Evolutionary conservation across 2,888 invertebrate genomes (phyloP), one percentile per base, ranked within the genome.

Genomic region (Sturmia bella): DNA sequence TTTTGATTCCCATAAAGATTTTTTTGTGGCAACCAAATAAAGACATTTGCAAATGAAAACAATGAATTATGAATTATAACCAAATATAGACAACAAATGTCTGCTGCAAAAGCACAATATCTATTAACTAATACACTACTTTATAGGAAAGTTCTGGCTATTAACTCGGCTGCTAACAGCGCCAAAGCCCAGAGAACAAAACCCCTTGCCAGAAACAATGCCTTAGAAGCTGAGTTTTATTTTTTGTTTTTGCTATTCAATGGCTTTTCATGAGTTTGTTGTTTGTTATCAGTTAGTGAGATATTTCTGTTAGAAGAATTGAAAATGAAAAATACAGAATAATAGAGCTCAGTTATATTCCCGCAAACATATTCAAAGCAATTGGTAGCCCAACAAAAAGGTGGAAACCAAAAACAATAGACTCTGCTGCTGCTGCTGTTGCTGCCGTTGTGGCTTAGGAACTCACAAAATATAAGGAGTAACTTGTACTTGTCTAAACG

Each of bases 61-160:
- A 82, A 82, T 82, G 82, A 82, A 75, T 82, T 82, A 82, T 82
- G 82, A 82, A 78, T 82, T 82, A 82, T 82, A 82, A 78, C 82
- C 82, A 82, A 82, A 82, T 82, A 82, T 82, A 78, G 82, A 78
- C 74, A 77, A 70, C 78, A 78, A 74, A 69, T 75, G 82, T 82
- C 78, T 69, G 66, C 78, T 69, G 66, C 81, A 78, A 75, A 66
- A 78, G 72, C 74, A 82, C 74, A 82, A 78, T 78, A 75, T 78
- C 82, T 82, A 82, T 82, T 78, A 82, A 82, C 82, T 78, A 82
- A 82, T 78, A 70, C 74, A 78, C 82, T 59, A 32, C 57, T 52
- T 37, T 43, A 4, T 19, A 52, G 59, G 32, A n/a, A n/a, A 32
- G 32, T 32, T 32, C 6, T 32, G 1, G 32, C 32, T 15, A 69